Conservation (phyloP, 2,113 vertebrate genomes). For the Antigone vipio region DNA sequence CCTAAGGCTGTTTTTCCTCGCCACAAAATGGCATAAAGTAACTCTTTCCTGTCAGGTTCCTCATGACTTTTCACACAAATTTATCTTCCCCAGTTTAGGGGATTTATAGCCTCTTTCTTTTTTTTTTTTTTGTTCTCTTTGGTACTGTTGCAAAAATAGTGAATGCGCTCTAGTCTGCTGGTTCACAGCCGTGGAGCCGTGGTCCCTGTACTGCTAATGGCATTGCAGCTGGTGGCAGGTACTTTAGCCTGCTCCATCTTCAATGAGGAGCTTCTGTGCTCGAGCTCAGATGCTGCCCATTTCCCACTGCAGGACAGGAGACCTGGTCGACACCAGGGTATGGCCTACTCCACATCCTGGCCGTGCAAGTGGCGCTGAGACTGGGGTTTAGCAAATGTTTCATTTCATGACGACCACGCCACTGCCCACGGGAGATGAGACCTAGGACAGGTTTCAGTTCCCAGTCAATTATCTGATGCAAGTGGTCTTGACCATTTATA, state of each 20-base stretch:
- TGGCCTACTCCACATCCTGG: background rate
- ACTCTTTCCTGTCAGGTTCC: conserved; percentile 57
- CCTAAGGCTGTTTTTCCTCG: conserved; percentile 15
- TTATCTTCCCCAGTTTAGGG: background rate
- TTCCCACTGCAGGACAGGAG: background rate
- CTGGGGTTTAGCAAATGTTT: background rate
- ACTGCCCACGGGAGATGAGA: background rate
- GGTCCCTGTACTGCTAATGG: fast-evolving
- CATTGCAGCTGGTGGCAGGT: background rate
- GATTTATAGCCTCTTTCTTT: background rate
- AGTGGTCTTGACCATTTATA: background rate
- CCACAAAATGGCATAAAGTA: conserved; percentile 22
- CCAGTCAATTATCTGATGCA: background rate
- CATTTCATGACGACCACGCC: background rate
- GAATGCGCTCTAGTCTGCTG: background rate
- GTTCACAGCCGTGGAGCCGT: background rate
- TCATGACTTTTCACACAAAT: conserved; percentile 20
- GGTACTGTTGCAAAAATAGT: background rate
- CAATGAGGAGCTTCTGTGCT: background rate
- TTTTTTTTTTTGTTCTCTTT: background rate
- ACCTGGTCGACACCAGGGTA: fast-evolving
- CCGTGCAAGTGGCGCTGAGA: background rate
- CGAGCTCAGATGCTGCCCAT: background rate
- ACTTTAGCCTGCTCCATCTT: background rate
- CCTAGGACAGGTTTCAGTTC: background rate